A percentile compares a stretch with the other conserved stretches of the same genome.
Conservation (phyloP, 2,888 invertebrate species). For the Mesoligia furuncula region DNA sequence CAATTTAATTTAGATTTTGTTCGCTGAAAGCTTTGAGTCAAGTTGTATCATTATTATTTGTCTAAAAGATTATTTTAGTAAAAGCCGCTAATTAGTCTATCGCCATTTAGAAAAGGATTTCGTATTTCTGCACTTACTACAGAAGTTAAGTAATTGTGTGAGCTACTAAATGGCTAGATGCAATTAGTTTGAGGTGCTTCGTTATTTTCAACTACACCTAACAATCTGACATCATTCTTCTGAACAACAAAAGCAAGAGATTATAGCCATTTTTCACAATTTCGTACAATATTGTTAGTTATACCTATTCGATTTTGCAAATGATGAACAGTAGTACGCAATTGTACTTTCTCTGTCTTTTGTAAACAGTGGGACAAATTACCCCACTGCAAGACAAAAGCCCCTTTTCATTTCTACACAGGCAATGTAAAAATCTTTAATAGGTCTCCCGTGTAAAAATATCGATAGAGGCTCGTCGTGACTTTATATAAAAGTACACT, state of each 20-base stretch:
- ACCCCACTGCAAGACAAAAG: too few species aligned
- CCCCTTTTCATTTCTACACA: neutral
- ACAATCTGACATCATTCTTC: conserved; percentile 1
- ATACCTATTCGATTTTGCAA: neutral
- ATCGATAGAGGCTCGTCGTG: neutral
- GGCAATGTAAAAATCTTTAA: neutral
- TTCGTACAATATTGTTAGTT: neutral
- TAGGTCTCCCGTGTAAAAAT: neutral
- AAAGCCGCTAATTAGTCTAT: conserved; percentile 46
- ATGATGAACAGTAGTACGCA: neutral
- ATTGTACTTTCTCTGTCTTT: neutral
- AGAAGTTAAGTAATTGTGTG: conserved; percentile 25
- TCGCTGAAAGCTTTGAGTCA: conserved; percentile 27
- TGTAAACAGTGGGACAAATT: too few species aligned
- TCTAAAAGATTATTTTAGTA: conserved; percentile 50
- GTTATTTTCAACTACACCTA: conserved; percentile 8
- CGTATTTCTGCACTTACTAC: conserved; percentile 13
- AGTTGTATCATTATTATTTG: conserved; percentile 21
- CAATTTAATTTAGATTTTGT: conserved; percentile 48
- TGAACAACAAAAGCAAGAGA: conserved; percentile 22
- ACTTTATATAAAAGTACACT: neutral
- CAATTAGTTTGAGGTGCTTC: conserved; percentile 35
- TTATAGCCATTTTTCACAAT: conserved; percentile 8
- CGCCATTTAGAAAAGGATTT: conserved; percentile 17
- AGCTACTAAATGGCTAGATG: conserved; percentile 31